Base-by-base conservation (phyloP, 2,888 invertebrate genomes). In the Calameuta filiformis region DNA sequence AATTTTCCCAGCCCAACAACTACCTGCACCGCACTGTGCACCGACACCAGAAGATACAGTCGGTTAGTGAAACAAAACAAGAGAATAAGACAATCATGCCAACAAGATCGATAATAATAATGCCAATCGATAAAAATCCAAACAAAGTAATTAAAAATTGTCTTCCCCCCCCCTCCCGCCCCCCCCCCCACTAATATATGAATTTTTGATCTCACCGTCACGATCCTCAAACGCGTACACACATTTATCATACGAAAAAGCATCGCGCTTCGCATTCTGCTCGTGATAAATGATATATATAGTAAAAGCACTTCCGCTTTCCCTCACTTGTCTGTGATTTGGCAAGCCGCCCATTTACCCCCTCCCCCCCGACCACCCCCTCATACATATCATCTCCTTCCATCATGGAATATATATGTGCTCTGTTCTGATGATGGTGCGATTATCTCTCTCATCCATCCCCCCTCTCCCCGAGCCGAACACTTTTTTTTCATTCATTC, bases 241-340 rank as follows among this genome's bases (percentile, higher is more conserved):
- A 56, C 40, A 56, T 56, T 56, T 56, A 1, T 56, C 40, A 56
- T 56, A 56, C 9, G 40, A 56, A 23, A 23, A 56, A 56, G 40
- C 40, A 56, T 56, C 23, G 40, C 40, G 40, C 23, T 23, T 23
- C 40, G 6, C 40, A 56, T 23, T 56, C 40, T 56, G 23, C 40
- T 9, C 6, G 40, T 56, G 40, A 56, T 56, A 56, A 56, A 56
- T 56, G 40, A 56, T 23, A 23, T 56, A 23, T 56, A 56, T 56
- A 56, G 40, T 56, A 56, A 56, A 56, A 56, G 40, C 40, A 56
- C 40, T 56, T 56, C 40, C 40, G 40, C 40, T 56, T 56, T 23
- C 40, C 68, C n/a, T 76, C 34, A 12, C 56, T 37, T 35, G 76
- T 76, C 74, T 33, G 77, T 74, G 73, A 77, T 73, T 68, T 73